Evolutionary conservation across 37 sponge, comb jelly and placozoan species (phyloP).

Genomic region (Cliona cf. orientalis): DNA sequence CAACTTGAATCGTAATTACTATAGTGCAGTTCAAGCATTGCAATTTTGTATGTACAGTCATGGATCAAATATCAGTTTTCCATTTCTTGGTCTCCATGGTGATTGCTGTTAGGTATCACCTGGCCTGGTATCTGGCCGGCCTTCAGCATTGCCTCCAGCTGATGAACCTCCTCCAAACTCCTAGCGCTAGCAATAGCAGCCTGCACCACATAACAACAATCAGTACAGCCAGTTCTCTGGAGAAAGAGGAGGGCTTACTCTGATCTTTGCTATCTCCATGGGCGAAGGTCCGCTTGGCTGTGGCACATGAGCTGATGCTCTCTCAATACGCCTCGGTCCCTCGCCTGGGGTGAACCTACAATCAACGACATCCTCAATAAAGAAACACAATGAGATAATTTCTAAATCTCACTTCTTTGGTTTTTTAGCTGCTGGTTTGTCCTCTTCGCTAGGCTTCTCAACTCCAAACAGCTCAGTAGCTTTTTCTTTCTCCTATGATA

Average conservation of each 20-base stretch:
- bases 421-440: no score
- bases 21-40: no score
- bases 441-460: conserved; percentile 40
- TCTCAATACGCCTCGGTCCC: not conserved
- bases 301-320: not conserved
- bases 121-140: conserved; percentile 65
- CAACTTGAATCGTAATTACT: no score
- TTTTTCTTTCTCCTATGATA: conserved; percentile 71
- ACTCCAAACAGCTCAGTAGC: conserved; percentile 81
- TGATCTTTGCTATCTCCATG: conserved; percentile 57
- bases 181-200: conserved; percentile 92
- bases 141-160: conserved; percentile 88
- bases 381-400: not conserved
- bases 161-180: conserved; percentile 90
- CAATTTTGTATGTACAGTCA: no score
- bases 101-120: not conserved
- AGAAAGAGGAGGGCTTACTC: conserved; percentile 22
- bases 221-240: no score
- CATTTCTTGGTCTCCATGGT: not conserved
- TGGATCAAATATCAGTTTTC: conserved; percentile 1
- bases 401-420: no score
- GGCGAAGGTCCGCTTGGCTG: conserved; percentile 53
- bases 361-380: not conserved
- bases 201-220: conserved; percentile 26
- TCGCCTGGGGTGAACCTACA: conserved; percentile 51